Evolutionary conservation across 1,140 invertebrate species (phyloP).

Genomic region (Riptortus pedestris): DNA sequence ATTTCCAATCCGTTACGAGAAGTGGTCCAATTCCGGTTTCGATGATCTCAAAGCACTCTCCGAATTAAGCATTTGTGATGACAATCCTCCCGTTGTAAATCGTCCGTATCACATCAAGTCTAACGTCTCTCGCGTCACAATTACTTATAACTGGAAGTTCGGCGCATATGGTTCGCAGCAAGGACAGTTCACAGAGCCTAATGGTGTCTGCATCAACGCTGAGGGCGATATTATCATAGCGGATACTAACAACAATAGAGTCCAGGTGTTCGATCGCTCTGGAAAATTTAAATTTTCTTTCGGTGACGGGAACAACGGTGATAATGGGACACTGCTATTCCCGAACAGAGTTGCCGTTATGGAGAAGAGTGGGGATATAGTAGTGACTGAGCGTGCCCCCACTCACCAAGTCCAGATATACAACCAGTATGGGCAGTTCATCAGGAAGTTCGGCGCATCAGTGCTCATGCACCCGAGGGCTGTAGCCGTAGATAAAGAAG

Average conservation of each 20-base stretch:
- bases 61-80: neutral
- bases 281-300: constrained; percentile 99
- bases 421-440: constrained; percentile 98
- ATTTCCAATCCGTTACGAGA: constrained; percentile 13
- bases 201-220: constrained; percentile 95
- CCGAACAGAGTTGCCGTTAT: constrained; percentile 97
- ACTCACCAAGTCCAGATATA: constrained; percentile 98
- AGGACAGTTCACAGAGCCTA: constrained; percentile 98
- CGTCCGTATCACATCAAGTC: constrained; percentile 58
- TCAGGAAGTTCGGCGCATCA: constrained; percentile 98
- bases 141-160: constrained; percentile 99
- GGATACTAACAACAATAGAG: constrained; percentile 98
- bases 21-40: constrained; percentile 18
- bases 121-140: constrained; percentile 94
- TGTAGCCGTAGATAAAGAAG: constrained; percentile 94
- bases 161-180: constrained; percentile 98
- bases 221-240: constrained; percentile 99
- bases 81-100: constrained; percentile 38
- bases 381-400: constrained; percentile 95
- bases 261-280: constrained; percentile 98
- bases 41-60: constrained; percentile 9
- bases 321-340: constrained; percentile 92
- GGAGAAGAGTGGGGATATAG: constrained; percentile 91
- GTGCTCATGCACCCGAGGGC: constrained; percentile 96
- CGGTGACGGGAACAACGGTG: constrained; percentile 76